Evolutionary conservation across 2,888 invertebrate species (phyloP).

Genomic region (Ephialtes manifestator): DNA sequence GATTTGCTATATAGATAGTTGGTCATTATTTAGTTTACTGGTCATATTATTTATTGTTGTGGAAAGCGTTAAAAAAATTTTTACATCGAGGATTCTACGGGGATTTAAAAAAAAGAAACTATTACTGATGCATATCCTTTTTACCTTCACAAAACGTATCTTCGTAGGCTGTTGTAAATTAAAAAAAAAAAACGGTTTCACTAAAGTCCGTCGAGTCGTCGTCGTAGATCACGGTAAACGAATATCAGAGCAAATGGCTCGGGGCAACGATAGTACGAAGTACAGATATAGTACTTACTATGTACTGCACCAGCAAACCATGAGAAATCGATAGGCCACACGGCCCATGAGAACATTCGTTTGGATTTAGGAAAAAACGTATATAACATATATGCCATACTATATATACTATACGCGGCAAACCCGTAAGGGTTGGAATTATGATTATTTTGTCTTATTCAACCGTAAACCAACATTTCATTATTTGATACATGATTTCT

Average conservation of each 20-base stretch:
- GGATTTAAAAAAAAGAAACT: too few species aligned
- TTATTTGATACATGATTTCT: too few species aligned
- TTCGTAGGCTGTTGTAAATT: not conserved
- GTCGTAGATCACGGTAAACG: conserved; percentile 45
- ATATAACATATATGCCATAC: not conserved
- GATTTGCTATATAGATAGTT: too few species aligned
- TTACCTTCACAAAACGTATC: not conserved
- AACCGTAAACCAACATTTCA: too few species aligned
- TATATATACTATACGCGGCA: not conserved
- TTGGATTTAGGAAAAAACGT: conserved; percentile 62
- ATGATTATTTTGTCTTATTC: too few species aligned
- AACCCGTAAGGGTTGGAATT: too few species aligned
- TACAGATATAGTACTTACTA: conserved; percentile 8
- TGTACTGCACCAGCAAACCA: conserved; percentile 13
- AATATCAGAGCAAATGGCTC: conserved; percentile 55
- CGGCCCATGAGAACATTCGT: conserved; percentile 61
- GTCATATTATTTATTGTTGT: too few species aligned
- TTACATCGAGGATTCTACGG: too few species aligned
- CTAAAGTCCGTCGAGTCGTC: not conserved
- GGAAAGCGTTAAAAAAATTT: too few species aligned
- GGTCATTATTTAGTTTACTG: too few species aligned
- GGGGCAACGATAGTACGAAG: not conserved
- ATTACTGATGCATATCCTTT: not conserved
- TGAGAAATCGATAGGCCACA: conserved; percentile 41
- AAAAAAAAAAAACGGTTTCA: not conserved